phyloP scores from a whole-genome alignment of 2,888 invertebrate genomes.

The Halictus ligatus region DNA sequence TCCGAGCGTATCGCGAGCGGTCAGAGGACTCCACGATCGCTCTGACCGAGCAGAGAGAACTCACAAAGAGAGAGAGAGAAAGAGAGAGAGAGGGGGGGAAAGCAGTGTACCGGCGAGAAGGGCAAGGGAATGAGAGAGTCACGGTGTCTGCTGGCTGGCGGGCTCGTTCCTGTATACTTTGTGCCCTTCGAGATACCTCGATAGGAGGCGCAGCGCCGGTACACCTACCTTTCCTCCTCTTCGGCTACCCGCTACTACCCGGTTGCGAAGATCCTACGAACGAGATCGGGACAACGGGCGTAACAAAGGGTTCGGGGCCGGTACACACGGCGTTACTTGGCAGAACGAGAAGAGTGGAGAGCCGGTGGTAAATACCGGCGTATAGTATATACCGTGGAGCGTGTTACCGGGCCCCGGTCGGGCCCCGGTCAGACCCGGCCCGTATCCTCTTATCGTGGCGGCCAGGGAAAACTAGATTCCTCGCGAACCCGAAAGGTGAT shows the following conservation, averaged over 20 bases:
- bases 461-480: slow-evolving; percentile 77
- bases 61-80: background rate
- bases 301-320: slow-evolving; percentile 79
- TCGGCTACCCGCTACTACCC: slow-evolving; percentile 59
- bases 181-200: slow-evolving; percentile 76
- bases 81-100: background rate
- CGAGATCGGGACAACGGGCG: slow-evolving; percentile 78
- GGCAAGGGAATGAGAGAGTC: slow-evolving; percentile 56
- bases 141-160: slow-evolving; percentile 69
- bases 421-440: slow-evolving; percentile 28
- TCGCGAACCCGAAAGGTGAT: slow-evolving; percentile 75
- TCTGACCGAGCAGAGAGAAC: background rate
- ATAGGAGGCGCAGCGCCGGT: slow-evolving; percentile 67
- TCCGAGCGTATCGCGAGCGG: slow-evolving; percentile 24
- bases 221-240: slow-evolving; percentile 52
- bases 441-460: slow-evolving; percentile 66
- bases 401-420: slow-evolving; percentile 20
- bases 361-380: slow-evolving; percentile 59
- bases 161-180: slow-evolving; percentile 73
- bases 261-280: slow-evolving; percentile 75
- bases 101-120: slow-evolving; percentile 10
- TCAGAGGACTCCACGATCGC: slow-evolving; percentile 10
- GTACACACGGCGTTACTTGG: slow-evolving; percentile 62
- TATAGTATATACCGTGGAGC: slow-evolving; percentile 28
- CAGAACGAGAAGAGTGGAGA: slow-evolving; percentile 34